Evolutionary conservation across 2,797 vertebrate species (phyloP), one percentile per base, ranked within the genome.

Genomic region (Sebastes cheni): DNA sequence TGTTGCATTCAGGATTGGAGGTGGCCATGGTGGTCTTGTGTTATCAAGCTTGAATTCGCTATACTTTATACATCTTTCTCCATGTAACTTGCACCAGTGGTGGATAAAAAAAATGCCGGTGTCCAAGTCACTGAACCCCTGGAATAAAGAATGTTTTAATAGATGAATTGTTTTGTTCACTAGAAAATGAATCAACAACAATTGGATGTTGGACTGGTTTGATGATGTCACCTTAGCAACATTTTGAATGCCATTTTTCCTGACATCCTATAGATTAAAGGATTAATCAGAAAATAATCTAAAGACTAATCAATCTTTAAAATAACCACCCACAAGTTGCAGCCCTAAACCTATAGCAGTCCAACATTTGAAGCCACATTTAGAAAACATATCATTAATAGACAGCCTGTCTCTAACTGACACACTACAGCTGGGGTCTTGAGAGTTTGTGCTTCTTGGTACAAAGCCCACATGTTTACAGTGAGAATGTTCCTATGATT

Each of bases 401-500:
- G 39, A 32, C 52, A 52, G 59, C 5, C 27, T 25, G 58, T 69
- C 54, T 66, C 12, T 5, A 32, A 50, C 46, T 50, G 46, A 50
- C 46, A 14, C 32, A 59, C 56, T 30, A 10, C 61, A 75, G 68
- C 50, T 32, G 30, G 13, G 23, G 27, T 72, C 81, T 72, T 25
- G 4, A 4, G 71, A 80, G 82, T 75, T n/a, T 52, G 20, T 52
- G 20, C 18, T n/a, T 52, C 9, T 9, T 52, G 30, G 67, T 68
- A 61, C 73, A 65, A 82, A 81, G 61, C 82, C 66, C 56, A 50
- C 77, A 30, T 76, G 79, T 87, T 86, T 77, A 82, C 81, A 77
- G 46, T 64, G 62, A 78, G 46, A 75, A 60, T 22, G 30, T 68
- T 83, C 61, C 62, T 79, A 46, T 68, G 69, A 81, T 86, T 81